Evolutionary conservation across 2,113 vertebrate species (phyloP).

Genomic region (Nansenia antarctica): DNA sequence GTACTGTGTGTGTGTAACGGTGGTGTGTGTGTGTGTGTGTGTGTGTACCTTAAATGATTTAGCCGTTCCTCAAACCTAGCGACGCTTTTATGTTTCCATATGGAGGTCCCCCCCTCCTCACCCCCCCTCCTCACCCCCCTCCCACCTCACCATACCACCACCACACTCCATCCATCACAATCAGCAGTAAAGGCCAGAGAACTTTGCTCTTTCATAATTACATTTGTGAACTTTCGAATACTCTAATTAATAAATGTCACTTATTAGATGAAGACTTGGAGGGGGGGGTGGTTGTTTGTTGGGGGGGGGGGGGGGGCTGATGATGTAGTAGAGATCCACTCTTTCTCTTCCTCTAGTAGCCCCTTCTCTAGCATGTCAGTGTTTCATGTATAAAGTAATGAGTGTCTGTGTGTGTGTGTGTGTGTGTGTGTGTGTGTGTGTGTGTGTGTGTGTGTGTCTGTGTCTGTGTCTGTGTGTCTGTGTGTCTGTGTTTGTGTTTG

Average conservation of each 20-base stretch:
- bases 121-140: neutral
- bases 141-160: neutral
- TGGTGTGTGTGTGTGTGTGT: no score
- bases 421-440: neutral
- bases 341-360: neutral
- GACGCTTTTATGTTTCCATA: constrained; percentile 37
- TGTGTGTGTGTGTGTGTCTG: neutral
- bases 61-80: constrained; percentile 35
- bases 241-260: constrained; percentile 35
- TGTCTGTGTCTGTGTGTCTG: neutral
- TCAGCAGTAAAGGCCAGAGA: constrained; percentile 15
- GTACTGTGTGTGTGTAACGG: no score
- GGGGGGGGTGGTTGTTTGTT: neutral
- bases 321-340: neutral
- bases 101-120: constrained; percentile 34
- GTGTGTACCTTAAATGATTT: constrained; percentile 44
- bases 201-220: constrained; percentile 29
- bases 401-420: no score
- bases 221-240: constrained; percentile 33
- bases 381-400: no score
- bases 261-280: constrained; percentile 16
- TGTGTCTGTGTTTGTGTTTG: neutral
- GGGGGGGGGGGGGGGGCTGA: neutral
- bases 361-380: no score
- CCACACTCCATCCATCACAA: constrained; percentile 31